Evolutionary conservation across 53 echinoderm and acorn worm genomes (phyloP).

Genomic region (Antedon mediterranea): DNA sequence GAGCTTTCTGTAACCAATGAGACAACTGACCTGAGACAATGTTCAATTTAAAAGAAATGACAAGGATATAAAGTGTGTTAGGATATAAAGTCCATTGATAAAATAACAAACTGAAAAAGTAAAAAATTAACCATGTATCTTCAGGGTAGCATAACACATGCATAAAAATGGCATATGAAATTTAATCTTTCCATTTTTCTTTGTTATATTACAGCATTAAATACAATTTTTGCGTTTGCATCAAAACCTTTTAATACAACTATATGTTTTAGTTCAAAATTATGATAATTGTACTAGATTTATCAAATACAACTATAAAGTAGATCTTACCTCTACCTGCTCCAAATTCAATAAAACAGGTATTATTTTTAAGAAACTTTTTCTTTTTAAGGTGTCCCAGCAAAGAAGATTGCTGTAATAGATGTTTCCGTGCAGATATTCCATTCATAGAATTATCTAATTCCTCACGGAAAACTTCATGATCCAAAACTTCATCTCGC

Average conservation of each 20-base stretch:
- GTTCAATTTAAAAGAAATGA: not conserved
- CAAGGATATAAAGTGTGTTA: too few relatives aligned
- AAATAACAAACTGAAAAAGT: too few relatives aligned
- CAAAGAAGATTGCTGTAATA: constrained; percentile 29
- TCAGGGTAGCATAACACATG: too few relatives aligned
- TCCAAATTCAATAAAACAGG: constrained; percentile 48
- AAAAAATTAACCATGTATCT: not conserved
- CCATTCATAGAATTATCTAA: constrained; percentile 28
- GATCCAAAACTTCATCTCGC: constrained; percentile 9
- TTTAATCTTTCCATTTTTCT: too few relatives aligned
- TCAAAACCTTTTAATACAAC: too few relatives aligned
- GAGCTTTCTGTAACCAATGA: constrained; percentile 35
- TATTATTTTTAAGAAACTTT: constrained; percentile 14
- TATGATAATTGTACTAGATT: too few relatives aligned
- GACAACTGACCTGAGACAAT: constrained; percentile 28
- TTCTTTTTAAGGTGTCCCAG: constrained; percentile 35
- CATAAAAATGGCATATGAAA: too few relatives aligned
- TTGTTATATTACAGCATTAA: too few relatives aligned
- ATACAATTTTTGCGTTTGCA: too few relatives aligned
- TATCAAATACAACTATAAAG: too few relatives aligned
- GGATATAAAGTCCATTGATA: too few relatives aligned
- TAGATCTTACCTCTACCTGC: constrained; percentile 61
- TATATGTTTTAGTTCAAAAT: too few relatives aligned
- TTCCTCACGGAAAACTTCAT: constrained; percentile 20
- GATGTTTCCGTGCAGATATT: constrained; percentile 36